A percentile compares a stretch with the other conserved stretches of the same genome.
Conservation (phyloP, 2,888 invertebrate species). For the Hypena proboscidalis region DNA sequence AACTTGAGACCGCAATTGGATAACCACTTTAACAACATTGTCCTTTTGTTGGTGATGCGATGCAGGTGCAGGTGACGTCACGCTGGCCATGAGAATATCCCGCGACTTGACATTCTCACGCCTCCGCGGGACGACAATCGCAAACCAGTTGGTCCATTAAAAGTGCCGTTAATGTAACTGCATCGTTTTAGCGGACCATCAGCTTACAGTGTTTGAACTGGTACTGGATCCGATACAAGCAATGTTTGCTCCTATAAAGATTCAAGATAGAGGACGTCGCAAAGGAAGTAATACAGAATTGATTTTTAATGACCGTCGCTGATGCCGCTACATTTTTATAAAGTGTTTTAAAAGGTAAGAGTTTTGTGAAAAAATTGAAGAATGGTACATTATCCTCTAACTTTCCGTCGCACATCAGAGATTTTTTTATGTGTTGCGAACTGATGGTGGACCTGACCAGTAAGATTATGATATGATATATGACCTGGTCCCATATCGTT, state of each 20-base stretch:
- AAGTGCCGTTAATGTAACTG: constrained; percentile 76
- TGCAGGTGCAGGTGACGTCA: constrained; percentile 81
- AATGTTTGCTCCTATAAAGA: constrained; percentile 26
- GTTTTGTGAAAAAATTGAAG: no score
- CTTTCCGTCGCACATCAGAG: no score
- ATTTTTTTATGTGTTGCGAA: no score
- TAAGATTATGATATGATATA: no score
- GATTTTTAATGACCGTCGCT: neutral
- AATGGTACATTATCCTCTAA: no score
- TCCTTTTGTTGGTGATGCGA: constrained; percentile 65
- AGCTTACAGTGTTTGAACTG: constrained; percentile 36
- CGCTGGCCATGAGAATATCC: constrained; percentile 74
- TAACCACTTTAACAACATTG: constrained; percentile 69
- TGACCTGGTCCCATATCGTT: no score
- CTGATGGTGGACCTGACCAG: no score
- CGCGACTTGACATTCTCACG: constrained; percentile 79
- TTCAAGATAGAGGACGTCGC: constrained; percentile 26
- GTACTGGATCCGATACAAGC: constrained; percentile 30
- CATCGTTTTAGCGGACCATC: constrained; percentile 55
- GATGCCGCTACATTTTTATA: no score
- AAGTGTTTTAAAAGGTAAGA: no score
- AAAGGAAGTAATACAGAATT: constrained; percentile 22
- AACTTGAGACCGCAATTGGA: constrained; percentile 74
- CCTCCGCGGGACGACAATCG: constrained; percentile 72
- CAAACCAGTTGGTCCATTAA: constrained; percentile 75